Evolutionary conservation across 2,888 invertebrate genomes (phyloP).

Genomic region (Laspeyria flexula): DNA sequence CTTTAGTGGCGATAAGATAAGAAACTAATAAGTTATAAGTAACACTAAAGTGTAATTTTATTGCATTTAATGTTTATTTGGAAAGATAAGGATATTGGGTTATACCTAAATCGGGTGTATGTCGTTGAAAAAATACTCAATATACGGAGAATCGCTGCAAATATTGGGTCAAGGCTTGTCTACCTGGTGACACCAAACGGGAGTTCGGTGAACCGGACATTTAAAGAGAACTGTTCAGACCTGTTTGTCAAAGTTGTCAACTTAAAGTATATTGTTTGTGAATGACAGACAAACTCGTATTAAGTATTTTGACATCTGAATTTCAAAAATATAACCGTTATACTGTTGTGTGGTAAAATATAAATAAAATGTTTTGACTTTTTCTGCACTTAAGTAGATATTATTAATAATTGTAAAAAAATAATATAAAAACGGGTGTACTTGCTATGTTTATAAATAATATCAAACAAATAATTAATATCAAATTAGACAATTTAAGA

Average conservation of each 20-base stretch:
- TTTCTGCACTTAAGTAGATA: too few relatives aligned
- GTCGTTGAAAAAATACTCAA: slow-evolving; percentile 46
- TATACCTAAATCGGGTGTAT: too few relatives aligned
- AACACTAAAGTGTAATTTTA: neutral
- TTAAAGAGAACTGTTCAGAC: slow-evolving; percentile 7
- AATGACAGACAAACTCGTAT: neutral
- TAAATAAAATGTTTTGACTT: too few relatives aligned
- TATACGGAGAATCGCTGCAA: slow-evolving; percentile 54
- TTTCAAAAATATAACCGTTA: neutral
- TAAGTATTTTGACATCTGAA: neutral
- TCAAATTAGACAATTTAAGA: too few relatives aligned
- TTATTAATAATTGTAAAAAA: too few relatives aligned
- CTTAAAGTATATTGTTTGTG: neutral
- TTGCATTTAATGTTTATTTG: too few relatives aligned
- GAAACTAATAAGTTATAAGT: neutral
- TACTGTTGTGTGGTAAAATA: neutral
- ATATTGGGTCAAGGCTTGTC: slow-evolving; percentile 65
- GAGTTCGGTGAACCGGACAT: slow-evolving; percentile 29
- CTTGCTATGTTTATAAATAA: too few relatives aligned
- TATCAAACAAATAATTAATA: too few relatives aligned
- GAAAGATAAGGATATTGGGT: too few relatives aligned
- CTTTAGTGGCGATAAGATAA: neutral
- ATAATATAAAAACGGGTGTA: too few relatives aligned
- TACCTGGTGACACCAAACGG: slow-evolving; percentile 55
- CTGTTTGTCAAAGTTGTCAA: slow-evolving; percentile 13